These are phyloP conservation scores for Drosophila multiciliata DNA, from an alignment of 2,888 invertebrate genomes.

Conservation along the genomic window DNA sequence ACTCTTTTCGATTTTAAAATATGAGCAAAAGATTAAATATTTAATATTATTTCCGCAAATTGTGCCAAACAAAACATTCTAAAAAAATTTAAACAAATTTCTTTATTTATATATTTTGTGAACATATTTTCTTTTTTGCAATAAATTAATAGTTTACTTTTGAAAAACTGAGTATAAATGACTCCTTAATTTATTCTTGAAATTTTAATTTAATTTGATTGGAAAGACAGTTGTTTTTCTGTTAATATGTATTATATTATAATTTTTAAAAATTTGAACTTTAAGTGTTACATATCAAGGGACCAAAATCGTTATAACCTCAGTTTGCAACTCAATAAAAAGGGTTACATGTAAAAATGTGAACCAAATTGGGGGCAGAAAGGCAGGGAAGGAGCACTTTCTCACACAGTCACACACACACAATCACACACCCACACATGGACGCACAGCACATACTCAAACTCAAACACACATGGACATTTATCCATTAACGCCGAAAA, in stretches of 20 bases:
- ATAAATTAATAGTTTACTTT: neutral
- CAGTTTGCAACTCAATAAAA: slow-evolving; percentile 24
- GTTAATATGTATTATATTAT: no score
- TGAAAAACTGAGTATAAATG: no score
- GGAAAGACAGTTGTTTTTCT: no score
- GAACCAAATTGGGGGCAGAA: slow-evolving; percentile 45
- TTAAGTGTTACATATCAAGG: slow-evolving; percentile 3
- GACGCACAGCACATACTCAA: neutral
- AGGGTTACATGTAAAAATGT: slow-evolving; percentile 65
- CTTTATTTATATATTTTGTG: neutral
- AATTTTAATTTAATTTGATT: no score
- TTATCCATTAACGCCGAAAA: slow-evolving; percentile 79
- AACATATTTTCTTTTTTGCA: neutral
- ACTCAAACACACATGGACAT: slow-evolving; percentile 50
- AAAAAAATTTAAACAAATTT: neutral
- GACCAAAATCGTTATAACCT: neutral
- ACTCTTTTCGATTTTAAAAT: slow-evolving; percentile 9
- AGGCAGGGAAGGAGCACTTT: slow-evolving; percentile 16
- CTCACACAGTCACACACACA: slow-evolving; percentile 16
- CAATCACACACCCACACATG: slow-evolving; percentile 1
- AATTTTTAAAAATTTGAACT: neutral
- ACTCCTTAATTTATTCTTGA: no score
- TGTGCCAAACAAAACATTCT: neutral
- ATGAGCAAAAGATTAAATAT: no score
- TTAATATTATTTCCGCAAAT: neutral